phyloP scores from a whole-genome alignment of 2,888 invertebrate genomes.

The Ceriagrion tenellum region DNA sequence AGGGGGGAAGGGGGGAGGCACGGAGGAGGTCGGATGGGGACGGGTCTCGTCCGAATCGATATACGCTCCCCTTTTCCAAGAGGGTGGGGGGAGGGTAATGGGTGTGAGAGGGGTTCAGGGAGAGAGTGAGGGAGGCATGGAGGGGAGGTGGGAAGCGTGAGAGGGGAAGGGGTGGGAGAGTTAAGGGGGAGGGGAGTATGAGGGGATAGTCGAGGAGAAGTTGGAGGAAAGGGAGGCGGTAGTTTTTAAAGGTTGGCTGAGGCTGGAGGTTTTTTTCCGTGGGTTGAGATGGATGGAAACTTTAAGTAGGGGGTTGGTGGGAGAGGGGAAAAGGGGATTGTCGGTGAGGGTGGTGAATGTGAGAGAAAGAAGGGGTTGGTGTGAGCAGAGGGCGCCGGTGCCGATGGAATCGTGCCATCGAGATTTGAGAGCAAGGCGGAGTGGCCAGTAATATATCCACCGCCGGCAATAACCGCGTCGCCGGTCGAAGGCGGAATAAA shows the following conservation, averaged over 20 bases:
- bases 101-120: neutral
- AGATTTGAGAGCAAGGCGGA: neutral
- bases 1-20: neutral
- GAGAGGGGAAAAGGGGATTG: neutral
- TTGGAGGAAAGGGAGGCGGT: too few relatives aligned
- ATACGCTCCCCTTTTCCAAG: slow-evolving; percentile 40
- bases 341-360: too few relatives aligned
- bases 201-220: neutral
- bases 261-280: neutral
- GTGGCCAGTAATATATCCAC: neutral
- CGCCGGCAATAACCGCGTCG: neutral
- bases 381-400: neutral
- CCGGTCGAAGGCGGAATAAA: neutral
- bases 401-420: slow-evolving; percentile 49
- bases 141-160: neutral
- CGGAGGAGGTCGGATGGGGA: slow-evolving; percentile 25
- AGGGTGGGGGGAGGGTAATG: neutral
- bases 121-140: neutral
- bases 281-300: neutral
- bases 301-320: neutral
- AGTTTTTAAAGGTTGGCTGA: neutral
- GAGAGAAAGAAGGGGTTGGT: neutral
- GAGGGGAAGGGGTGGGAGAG: neutral
- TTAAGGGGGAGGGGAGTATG: neutral
- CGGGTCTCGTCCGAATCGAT: slow-evolving; percentile 54